phyloP scores from a whole-genome alignment of 1,140 invertebrate genomes.

The Zophobas atratus region DNA sequence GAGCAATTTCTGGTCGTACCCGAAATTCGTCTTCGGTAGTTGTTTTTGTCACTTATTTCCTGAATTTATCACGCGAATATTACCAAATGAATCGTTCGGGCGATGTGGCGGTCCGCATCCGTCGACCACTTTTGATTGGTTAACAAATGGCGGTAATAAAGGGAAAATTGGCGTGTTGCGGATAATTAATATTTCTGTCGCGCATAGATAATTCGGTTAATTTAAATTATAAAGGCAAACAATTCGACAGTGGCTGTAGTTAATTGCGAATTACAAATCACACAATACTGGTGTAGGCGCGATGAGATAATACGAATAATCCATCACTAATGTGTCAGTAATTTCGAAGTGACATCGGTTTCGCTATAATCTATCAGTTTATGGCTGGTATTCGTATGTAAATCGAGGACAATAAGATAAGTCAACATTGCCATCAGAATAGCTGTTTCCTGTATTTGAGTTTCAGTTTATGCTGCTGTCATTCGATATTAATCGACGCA shows the following conservation, averaged over 20 bases:
- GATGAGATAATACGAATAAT: slow-evolving; percentile 49
- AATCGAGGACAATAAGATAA: slow-evolving; percentile 47
- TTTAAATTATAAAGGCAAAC: slow-evolving; percentile 43
- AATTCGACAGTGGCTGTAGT: slow-evolving; percentile 42
- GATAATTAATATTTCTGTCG: slow-evolving; percentile 43
- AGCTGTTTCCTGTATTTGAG: slow-evolving; percentile 36
- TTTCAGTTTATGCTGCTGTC: neutral
- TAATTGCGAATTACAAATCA: slow-evolving; percentile 48
- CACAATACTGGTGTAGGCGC: slow-evolving; percentile 25
- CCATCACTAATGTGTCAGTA: slow-evolving; percentile 47
- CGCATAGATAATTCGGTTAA: slow-evolving; percentile 41
- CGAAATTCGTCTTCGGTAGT: too few relatives aligned
- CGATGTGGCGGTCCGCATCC: slow-evolving; percentile 9
- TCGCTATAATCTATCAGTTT: slow-evolving; percentile 43
- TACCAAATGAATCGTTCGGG: slow-evolving; percentile 33
- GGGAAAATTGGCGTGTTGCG: slow-evolving; percentile 36
- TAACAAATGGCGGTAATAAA: slow-evolving; percentile 38
- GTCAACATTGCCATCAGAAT: slow-evolving; percentile 43
- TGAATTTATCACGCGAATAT: slow-evolving; percentile 17
- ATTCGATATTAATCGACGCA: slow-evolving; percentile 25
- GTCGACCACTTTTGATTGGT: slow-evolving; percentile 36
- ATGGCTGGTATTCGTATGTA: slow-evolving; percentile 43
- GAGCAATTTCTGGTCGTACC: too few relatives aligned
- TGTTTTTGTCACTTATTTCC: neutral
- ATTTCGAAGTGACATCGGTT: slow-evolving; percentile 49